Conservation (phyloP, 2,797 vertebrate species). For the Hippocampus kuda region DNA sequence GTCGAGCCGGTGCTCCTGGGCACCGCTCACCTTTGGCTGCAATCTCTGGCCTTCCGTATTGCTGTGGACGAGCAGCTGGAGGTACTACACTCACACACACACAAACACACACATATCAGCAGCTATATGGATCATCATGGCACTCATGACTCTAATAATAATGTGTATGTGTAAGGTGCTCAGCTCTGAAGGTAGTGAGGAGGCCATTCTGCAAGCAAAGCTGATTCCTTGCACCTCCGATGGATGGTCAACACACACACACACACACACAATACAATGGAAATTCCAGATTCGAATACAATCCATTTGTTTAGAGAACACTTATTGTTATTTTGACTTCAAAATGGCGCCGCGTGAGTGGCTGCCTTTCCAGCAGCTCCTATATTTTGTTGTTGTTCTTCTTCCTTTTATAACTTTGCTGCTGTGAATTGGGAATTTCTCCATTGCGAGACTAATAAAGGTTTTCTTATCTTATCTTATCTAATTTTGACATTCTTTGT, state of each 20-base stretch:
- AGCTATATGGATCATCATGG: background rate
- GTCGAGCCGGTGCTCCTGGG: conserved; percentile 75
- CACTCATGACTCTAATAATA: background rate
- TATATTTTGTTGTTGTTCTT: no score
- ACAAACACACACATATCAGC: background rate
- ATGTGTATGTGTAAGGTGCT: conserved; percentile 53
- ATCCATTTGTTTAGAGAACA: background rate
- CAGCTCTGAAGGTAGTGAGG: conserved; percentile 76
- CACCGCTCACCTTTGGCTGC: conserved; percentile 81
- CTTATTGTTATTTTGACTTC: no score
- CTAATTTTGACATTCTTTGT: background rate
- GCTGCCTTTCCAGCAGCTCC: no score
- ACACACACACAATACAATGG: background rate
- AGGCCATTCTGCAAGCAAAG: conserved; percentile 70
- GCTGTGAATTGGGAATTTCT: no score
- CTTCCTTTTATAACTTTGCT: no score
- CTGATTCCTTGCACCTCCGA: conserved; percentile 68
- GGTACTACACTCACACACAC: conserved; percentile 19
- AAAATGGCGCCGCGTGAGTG: no score
- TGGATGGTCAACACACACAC: conserved; percentile 65
- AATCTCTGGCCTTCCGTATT: conserved; percentile 77
- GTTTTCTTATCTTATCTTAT: no score
- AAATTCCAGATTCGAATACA: background rate
- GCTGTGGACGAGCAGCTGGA: conserved; percentile 76
- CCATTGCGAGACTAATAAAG: no score